A percentile compares a stretch with the other conserved stretches of the same genome.
Evolutionary conservation across 2,113 vertebrate genomes (phyloP).

Genomic region (Burhinus oedicnemus): DNA sequence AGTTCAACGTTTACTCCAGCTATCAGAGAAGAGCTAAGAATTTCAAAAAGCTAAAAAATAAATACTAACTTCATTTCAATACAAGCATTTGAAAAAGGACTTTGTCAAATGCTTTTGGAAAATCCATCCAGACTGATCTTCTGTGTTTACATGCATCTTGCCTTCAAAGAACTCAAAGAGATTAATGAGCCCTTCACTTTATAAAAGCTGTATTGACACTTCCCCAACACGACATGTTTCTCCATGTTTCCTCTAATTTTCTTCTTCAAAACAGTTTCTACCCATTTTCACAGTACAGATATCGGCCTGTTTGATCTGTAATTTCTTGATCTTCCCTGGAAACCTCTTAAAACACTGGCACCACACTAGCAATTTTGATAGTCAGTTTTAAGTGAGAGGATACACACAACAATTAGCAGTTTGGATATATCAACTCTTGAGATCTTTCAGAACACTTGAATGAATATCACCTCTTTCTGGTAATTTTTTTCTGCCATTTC

Average conservation of each 20-base stretch:
- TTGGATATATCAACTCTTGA: not conserved
- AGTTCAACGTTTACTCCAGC: not conserved
- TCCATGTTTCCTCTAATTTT: not conserved
- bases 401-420: slow-evolving; percentile 9
- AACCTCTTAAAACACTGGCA: slow-evolving; percentile 27
- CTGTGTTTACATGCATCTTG: not conserved
- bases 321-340: slow-evolving; percentile 5
- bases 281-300: slow-evolving; percentile 42
- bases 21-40: not conserved
- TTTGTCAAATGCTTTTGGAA: not conserved
- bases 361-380: slow-evolving; percentile 11
- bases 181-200: not conserved
- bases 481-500: not conserved
- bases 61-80: not conserved
- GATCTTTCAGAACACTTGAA: not conserved
- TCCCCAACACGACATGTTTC: not conserved
- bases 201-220: slow-evolving; percentile 7
- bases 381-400: slow-evolving; percentile 19
- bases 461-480: not conserved
- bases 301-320: slow-evolving; percentile 9
- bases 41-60: not conserved
- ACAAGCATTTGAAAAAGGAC: not conserved
- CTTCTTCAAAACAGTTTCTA: slow-evolving; percentile 15
- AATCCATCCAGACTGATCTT: not conserved
- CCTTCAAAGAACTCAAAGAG: not conserved